Evolutionary conservation across 2,113 vertebrate genomes (phyloP), one percentile per base, ranked within the genome.

Genomic region (Corythornis vintsioides): DNA sequence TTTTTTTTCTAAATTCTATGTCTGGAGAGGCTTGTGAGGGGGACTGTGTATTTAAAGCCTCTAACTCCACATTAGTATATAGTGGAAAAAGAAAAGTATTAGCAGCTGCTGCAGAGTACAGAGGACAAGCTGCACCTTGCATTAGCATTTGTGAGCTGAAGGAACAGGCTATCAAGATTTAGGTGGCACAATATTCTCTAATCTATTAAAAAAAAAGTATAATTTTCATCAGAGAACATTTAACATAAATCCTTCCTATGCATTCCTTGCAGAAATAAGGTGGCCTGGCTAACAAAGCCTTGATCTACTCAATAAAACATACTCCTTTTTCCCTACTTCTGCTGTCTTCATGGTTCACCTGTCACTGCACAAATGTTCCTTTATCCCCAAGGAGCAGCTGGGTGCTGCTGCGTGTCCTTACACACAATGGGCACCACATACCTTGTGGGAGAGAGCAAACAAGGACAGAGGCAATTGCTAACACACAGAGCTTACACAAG

Each of bases 221-320:
- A 43, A 76, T 89, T 86, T 74, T 79, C 38, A 83, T 74, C 53
- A 87, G 78, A 87, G 69, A 80, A 71, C 43, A 47, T 64, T 87
- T 85, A 94, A 64, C 90, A 87, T 83, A 83, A 94, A 89, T 67
- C 43, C 75, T 92, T 84, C 66, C 26, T 86, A 60, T 1, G 0
- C 75, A 91, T 90, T 92, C 69, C 79, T 82, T 91, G 72, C 76
- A 92, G 90, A 60, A 95, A 88, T 85, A 86, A 85, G 40, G 60
- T 88, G 89, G 82, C 89, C 87, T 95, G 77, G 60, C 86, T 92
- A 91, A 87, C 63, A 92, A 89, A 90, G 61, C 66, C 84, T 92
- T 88, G 84, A 77, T 90, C 84, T 93, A 40, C 72, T 89, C 67
- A 59, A 56, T 73, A 70, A 60, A 83, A 73, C n/a, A 52, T 29